Percentiles rank a stretch among this genome's conserved stretches.
phyloP scores from a whole-genome alignment of 2,888 invertebrate genomes.

The Morpho deidamia region DNA sequence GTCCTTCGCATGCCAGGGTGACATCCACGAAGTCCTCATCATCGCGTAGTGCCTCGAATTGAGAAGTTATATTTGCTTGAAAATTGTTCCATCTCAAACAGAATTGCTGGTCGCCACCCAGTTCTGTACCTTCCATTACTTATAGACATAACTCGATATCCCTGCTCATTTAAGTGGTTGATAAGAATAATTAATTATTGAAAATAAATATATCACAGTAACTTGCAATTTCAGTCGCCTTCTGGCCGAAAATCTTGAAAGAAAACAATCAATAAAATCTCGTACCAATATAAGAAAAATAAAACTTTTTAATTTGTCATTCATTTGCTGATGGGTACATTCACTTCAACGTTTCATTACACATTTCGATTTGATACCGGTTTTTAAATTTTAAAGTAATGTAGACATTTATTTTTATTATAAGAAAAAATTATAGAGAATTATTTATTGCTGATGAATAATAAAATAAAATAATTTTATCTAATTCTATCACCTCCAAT shows the following conservation, averaged over 20 bases:
- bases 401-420: not conserved
- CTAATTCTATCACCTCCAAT: too few relatives aligned
- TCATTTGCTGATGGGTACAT: slow-evolving; percentile 71
- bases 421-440: not conserved
- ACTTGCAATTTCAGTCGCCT: slow-evolving; percentile 79
- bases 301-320: slow-evolving; percentile 79
- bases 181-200: slow-evolving; percentile 76
- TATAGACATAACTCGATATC: slow-evolving; percentile 79
- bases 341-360: slow-evolving; percentile 73
- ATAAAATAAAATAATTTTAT: too few relatives aligned
- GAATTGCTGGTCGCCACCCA: slow-evolving; percentile 89
- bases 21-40: slow-evolving; percentile 94
- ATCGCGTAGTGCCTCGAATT: slow-evolving; percentile 90
- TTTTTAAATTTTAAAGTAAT: slow-evolving; percentile 27
- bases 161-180: slow-evolving; percentile 79
- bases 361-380: slow-evolving; percentile 39
- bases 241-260: slow-evolving; percentile 79
- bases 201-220: slow-evolving; percentile 79
- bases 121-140: slow-evolving; percentile 80
- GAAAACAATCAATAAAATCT: slow-evolving; percentile 80
- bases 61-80: slow-evolving; percentile 91
- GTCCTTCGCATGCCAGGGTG: slow-evolving; percentile 91
- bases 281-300: slow-evolving; percentile 79
- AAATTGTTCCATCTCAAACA: slow-evolving; percentile 95
- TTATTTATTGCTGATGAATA: too few relatives aligned